Evolutionary conservation across 2,113 vertebrate genomes (phyloP).

Genomic region (Rhabdomys dilectus): DNA sequence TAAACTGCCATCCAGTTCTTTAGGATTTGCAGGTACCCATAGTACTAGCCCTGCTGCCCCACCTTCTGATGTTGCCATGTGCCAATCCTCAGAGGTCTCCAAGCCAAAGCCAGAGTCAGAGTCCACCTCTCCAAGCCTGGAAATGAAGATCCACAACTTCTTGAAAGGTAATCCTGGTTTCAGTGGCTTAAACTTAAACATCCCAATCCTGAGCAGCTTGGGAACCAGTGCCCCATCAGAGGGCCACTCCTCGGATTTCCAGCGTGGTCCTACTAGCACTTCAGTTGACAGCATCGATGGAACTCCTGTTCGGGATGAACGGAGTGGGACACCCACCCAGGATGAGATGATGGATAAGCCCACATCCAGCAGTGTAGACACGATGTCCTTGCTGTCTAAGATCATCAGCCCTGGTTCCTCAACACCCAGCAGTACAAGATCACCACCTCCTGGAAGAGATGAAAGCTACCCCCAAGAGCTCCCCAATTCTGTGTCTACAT

Average conservation of each 20-base stretch:
- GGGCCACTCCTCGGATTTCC: constrained; percentile 85
- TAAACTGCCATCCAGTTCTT: constrained; percentile 85
- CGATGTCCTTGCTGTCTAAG: constrained; percentile 88
- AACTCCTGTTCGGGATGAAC: constrained; percentile 96
- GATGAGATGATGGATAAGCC: constrained; percentile 99
- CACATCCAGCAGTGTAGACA: constrained; percentile 86
- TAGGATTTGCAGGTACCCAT: constrained; percentile 85
- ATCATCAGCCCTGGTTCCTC: constrained; percentile 91
- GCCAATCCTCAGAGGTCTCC: constrained; percentile 83
- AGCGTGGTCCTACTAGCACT: constrained; percentile 86
- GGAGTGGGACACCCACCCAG: constrained; percentile 96
- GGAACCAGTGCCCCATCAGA: constrained; percentile 84
- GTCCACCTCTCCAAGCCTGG: constrained; percentile 92
- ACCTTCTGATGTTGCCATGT: constrained; percentile 84
- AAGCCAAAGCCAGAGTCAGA: constrained; percentile 87
- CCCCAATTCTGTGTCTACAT: constrained; percentile 82
- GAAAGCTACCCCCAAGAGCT: constrained; percentile 86
- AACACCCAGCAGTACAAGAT: constrained; percentile 88
- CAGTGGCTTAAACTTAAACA: constrained; percentile 93
- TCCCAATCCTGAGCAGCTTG: constrained; percentile 88
- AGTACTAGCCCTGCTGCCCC: constrained; percentile 82
- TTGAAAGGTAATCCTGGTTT: constrained; percentile 98
- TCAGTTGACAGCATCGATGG: constrained; percentile 93
- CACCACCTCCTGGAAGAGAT: constrained; percentile 85
- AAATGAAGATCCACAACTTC: constrained; percentile 99